Conservation (phyloP, 2,797 vertebrate genomes). For the Hipposideros larvatus region DNA sequence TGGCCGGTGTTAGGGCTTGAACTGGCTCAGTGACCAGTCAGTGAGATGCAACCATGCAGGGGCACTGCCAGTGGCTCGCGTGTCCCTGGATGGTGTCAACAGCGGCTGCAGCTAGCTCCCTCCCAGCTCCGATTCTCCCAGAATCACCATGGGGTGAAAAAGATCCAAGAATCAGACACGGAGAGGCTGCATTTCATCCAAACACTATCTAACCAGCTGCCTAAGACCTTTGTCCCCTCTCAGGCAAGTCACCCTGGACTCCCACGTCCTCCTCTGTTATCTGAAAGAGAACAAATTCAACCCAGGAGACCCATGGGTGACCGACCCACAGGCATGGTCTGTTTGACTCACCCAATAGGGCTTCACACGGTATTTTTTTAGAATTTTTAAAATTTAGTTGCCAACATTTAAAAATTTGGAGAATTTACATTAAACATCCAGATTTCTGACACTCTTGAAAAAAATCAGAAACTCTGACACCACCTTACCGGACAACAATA, state of each 20-base stretch:
- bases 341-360: neutral
- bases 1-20: neutral
- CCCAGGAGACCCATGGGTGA: neutral
- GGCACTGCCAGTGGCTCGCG: fast-evolving
- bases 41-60: fast-evolving
- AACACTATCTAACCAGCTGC: neutral
- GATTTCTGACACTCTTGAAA: neutral
- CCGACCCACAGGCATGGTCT: neutral
- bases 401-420: constrained; percentile 27
- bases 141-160: neutral
- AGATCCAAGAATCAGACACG: neutral
- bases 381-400: neutral
- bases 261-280: neutral
- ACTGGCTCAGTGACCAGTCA: neutral
- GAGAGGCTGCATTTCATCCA: neutral
- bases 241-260: neutral
- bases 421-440: neutral
- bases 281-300: neutral
- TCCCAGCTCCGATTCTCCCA: neutral
- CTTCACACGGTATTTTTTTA: neutral
- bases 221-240: neutral
- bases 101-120: neutral
- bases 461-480: neutral
- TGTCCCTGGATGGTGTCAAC: neutral
- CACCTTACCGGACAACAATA: neutral